These are phyloP conservation scores for Alloplasta piceator DNA, from an alignment of 2,888 invertebrate genomes.

Conservation along the genomic window DNA sequence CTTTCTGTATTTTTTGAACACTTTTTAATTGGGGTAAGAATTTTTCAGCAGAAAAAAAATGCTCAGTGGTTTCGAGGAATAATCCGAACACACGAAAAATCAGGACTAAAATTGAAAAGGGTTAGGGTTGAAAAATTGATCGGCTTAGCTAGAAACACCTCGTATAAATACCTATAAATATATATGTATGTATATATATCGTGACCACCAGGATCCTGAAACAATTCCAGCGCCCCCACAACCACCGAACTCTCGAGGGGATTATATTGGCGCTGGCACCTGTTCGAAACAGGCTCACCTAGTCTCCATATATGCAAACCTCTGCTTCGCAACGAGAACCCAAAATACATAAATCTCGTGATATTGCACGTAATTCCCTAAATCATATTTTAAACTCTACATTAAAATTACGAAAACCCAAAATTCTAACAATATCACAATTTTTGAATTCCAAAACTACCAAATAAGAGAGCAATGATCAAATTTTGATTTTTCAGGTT, in stretches of 20 bases:
- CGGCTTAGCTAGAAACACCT: background rate
- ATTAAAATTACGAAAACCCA: no score
- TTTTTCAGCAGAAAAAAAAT: no score
- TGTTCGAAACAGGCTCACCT: conserved; percentile 44
- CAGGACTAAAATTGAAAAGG: no score
- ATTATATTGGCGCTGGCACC: conserved; percentile 60
- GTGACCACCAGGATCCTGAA: conserved; percentile 30
- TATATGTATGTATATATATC: conserved; percentile 21
- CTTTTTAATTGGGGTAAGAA: no score
- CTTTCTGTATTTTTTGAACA: no score
- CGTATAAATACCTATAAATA: conserved; percentile 20
- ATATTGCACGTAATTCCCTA: no score
- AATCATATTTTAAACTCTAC: no score
- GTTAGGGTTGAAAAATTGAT: no score
- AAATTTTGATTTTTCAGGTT: no score
- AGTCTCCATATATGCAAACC: conserved; percentile 4
- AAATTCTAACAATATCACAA: no score
- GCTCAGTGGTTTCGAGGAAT: conserved; percentile 42
- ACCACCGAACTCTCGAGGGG: conserved; percentile 38
- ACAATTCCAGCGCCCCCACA: conserved; percentile 5
- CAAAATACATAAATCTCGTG: conserved; percentile 19
- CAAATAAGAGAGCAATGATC: no score
- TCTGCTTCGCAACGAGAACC: background rate
- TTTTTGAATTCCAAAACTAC: no score
- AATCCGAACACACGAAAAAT: conserved; percentile 66